Evolutionary conservation across 1,140 invertebrate genomes (phyloP).

Genomic region (Gonatopus flavifemur): DNA sequence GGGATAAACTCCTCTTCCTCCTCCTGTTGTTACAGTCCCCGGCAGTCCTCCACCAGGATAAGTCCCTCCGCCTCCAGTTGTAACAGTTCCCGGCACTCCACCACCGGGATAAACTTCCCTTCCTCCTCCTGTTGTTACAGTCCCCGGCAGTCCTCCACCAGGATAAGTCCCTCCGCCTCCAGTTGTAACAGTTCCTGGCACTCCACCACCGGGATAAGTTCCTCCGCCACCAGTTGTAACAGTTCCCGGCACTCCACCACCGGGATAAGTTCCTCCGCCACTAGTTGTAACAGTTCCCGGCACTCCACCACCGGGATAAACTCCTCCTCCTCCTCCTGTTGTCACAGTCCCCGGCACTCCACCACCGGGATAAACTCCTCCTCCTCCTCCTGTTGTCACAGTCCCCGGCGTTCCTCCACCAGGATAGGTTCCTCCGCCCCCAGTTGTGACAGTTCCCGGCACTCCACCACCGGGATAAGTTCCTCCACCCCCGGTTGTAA

Average conservation of each 20-base stretch:
- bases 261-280: not conserved
- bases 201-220: conserved; percentile 10
- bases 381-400: conserved; percentile 3
- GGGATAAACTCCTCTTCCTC: conserved; percentile 3
- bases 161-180: conserved; percentile 17
- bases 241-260: not conserved
- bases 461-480: conserved; percentile 15
- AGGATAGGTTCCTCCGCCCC: conserved; percentile 16
- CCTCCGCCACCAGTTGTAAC: not conserved
- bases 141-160: conserved; percentile 16
- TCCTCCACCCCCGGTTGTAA: conserved; percentile 3
- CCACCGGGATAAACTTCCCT: conserved; percentile 14
- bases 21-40: conserved; percentile 3
- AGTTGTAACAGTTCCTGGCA: conserved; percentile 10
- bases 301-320: conserved; percentile 11
- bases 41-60: conserved; percentile 16
- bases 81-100: not conserved
- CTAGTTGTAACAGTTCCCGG: not conserved
- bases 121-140: conserved; percentile 8
- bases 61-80: conserved; percentile 5
- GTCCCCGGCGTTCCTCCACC: conserved; percentile 10
- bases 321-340: conserved; percentile 1
- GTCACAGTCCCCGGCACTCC: conserved; percentile 11
- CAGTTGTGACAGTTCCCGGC: conserved; percentile 16
- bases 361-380: conserved; percentile 11